Conservation (phyloP, 2,113 vertebrate species). For the Cyphomyrus discorhynchus region DNA sequence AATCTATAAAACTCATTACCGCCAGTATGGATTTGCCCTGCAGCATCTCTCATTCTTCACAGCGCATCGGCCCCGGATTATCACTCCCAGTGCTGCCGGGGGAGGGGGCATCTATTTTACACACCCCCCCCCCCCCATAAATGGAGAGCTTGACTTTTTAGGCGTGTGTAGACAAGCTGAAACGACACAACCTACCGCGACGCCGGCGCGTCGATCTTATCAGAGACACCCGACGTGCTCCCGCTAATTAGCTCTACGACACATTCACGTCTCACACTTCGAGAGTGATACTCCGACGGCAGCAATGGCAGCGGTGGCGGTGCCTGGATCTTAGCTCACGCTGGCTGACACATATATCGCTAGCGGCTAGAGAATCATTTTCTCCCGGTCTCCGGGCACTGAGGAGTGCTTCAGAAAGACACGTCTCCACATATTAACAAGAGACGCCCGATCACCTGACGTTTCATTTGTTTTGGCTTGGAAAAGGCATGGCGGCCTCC, state of each 20-base stretch:
- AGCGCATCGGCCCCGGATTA: not conserved
- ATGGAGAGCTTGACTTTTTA: not conserved
- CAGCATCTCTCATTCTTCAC: slow-evolving; percentile 3
- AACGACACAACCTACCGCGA: not conserved
- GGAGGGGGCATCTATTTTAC: not conserved
- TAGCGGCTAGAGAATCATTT: not conserved
- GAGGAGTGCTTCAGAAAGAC: not conserved
- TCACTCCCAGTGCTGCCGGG: not conserved
- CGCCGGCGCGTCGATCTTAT: not conserved
- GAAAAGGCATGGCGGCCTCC: not conserved
- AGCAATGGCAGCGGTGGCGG: not conserved
- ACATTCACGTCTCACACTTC: not conserved
- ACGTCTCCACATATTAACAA: not conserved
- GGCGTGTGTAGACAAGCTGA: not conserved
- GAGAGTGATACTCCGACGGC: not conserved
- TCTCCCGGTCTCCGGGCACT: not conserved
- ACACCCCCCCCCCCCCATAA: not conserved
- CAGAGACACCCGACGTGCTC: not conserved
- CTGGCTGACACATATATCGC: not conserved
- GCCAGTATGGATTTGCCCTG: slow-evolving; percentile 14
- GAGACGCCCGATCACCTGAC: not conserved
- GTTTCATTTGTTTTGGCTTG: not conserved
- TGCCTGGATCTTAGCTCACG: not conserved
- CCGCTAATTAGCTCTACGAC: slow-evolving; percentile 13
- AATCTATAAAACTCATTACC: slow-evolving; percentile 44